A percentile compares a stretch with the other conserved stretches of the same genome.
phyloP scores from a whole-genome alignment of 2,113 vertebrate genomes.

The Psophia crepitans region DNA sequence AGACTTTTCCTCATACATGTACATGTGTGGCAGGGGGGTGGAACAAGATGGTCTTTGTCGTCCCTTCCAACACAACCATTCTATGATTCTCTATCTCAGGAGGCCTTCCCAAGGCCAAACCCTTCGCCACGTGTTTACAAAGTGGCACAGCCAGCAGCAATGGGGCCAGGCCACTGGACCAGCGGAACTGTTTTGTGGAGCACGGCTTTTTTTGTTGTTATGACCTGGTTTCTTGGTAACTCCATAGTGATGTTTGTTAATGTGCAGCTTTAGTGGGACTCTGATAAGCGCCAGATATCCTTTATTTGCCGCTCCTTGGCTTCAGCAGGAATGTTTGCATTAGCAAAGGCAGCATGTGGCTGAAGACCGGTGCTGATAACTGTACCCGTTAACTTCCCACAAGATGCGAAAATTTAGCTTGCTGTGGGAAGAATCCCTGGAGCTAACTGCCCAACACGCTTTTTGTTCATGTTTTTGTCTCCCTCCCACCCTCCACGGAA shows the following conservation, averaged over 20 bases:
- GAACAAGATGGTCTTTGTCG: too few species aligned
- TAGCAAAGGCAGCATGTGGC: neutral
- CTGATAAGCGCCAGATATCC: neutral
- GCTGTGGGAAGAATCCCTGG: neutral
- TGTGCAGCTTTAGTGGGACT: neutral
- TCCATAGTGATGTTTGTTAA: fast-evolving
- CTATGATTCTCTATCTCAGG: too few species aligned
- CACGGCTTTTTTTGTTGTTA: neutral
- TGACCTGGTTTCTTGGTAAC: neutral
- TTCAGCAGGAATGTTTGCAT: neutral
- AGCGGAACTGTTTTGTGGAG: neutral
- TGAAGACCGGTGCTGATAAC: neutral
- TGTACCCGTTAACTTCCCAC: neutral
- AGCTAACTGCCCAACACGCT: neutral
- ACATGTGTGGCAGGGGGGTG: too few species aligned
- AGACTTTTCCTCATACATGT: neutral
- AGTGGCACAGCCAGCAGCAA: neutral
- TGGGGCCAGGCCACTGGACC: neutral
- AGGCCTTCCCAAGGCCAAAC: neutral
- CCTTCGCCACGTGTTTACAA: too few species aligned
- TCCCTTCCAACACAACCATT: too few species aligned
- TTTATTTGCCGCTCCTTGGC: neutral
- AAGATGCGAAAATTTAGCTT: neutral
- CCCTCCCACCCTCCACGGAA: conserved; percentile 13
- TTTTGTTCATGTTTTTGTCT: neutral